These are phyloP conservation scores for Toxonevra muliebris DNA, from an alignment of 2,888 invertebrate species.

Conservation along the genomic window DNA sequence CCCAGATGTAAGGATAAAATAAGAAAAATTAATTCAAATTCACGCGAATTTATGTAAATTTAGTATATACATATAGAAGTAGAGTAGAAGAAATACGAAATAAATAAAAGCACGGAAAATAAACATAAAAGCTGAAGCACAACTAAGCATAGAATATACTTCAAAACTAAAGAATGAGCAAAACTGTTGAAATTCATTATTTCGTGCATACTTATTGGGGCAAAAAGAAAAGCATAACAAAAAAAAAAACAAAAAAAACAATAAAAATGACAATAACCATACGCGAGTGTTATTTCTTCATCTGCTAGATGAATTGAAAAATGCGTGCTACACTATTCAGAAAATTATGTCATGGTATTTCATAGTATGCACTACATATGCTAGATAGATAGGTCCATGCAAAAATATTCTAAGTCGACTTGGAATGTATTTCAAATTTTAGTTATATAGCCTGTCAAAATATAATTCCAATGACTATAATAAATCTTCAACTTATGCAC, in stretches of 20 bases:
- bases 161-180: background rate
- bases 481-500: too few species aligned
- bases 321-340: too few species aligned
- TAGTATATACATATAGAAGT: background rate
- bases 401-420: too few species aligned
- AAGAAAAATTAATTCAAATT: conserved; percentile 22
- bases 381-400: too few species aligned
- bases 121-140: background rate
- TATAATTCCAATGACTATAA: too few species aligned
- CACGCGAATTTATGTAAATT: conserved; percentile 24
- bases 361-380: too few species aligned
- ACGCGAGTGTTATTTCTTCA: too few species aligned
- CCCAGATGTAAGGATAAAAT: too few species aligned
- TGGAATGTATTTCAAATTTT: too few species aligned
- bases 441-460: too few species aligned
- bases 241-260: background rate
- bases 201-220: background rate
- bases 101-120: background rate
- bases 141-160: background rate
- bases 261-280: background rate
- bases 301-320: too few species aligned
- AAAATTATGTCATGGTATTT: too few species aligned
- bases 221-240: background rate
- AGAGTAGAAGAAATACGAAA: conserved; percentile 7
- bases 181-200: background rate